A percentile compares a stretch with the other conserved stretches of the same genome.
Conservation (phyloP, 2,888 invertebrate genomes). For the Allolobophora icterica region DNA sequence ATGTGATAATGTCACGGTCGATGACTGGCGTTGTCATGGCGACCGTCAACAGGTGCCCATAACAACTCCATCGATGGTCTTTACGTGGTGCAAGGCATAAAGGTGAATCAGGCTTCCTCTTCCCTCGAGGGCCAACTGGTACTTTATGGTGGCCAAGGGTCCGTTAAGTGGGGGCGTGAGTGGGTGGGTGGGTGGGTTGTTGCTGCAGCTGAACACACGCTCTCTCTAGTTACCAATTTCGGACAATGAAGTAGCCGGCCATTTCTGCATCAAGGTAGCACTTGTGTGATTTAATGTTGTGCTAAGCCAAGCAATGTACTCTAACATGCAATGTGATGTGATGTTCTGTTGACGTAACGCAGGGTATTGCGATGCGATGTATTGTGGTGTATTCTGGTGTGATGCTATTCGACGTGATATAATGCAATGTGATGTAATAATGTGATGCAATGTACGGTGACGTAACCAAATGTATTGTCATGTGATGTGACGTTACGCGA, state of each 20-base stretch:
- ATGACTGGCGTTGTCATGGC: background rate
- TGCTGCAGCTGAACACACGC: background rate
- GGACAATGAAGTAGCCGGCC: background rate
- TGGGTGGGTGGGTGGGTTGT: no score
- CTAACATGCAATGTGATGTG: background rate
- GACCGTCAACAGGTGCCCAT: conserved; percentile 9
- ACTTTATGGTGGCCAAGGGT: background rate
- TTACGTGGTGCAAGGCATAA: background rate
- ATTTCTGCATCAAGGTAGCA: background rate
- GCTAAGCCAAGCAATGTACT: background rate
- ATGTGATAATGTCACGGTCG: background rate
- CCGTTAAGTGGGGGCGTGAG: background rate
- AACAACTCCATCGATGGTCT: background rate
- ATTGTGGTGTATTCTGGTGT: background rate
- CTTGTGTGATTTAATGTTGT: background rate
- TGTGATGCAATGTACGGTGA: background rate
- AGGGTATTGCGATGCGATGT: background rate
- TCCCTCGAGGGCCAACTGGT: background rate
- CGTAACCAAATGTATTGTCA: no score
- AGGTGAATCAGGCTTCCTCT: background rate
- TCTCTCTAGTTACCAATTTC: background rate
- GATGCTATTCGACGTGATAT: no score
- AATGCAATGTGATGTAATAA: no score
- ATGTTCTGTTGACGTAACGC: background rate
- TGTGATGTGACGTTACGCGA: background rate